A percentile compares a stretch with the other conserved stretches of the same genome.
Evolutionary conservation across 2,888 invertebrate genomes (phyloP).

Genomic region (Busseola fusca): DNA sequence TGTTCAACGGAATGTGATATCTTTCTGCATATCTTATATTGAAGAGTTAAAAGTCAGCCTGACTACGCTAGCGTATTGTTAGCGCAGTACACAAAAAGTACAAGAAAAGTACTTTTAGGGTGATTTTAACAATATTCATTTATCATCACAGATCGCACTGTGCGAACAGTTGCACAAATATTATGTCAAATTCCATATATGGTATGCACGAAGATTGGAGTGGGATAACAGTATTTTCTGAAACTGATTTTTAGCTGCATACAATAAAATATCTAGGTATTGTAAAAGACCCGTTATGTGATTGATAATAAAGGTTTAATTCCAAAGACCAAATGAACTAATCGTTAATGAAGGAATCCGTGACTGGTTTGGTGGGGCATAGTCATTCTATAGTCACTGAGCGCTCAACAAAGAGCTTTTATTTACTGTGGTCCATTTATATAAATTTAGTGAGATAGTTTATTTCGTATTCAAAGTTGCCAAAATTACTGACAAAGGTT

Average conservation of each 20-base stretch:
- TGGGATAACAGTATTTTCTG: neutral
- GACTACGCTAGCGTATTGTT: slow-evolving; percentile 57
- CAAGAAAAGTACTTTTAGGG: slow-evolving; percentile 44
- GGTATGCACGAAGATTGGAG: slow-evolving; percentile 30
- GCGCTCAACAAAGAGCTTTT: slow-evolving; percentile 53
- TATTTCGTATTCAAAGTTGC: slow-evolving; percentile 56
- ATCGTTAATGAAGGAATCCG: slow-evolving; percentile 55
- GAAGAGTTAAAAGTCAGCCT: slow-evolving; percentile 50
- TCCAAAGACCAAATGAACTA: slow-evolving; percentile 42
- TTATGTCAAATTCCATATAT: slow-evolving; percentile 34
- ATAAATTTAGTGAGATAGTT: slow-evolving; percentile 40
- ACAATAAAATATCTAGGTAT: slow-evolving; percentile 18
- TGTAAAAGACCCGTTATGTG: slow-evolving; percentile 17
- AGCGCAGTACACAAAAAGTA: slow-evolving; percentile 54
- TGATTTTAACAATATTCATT: slow-evolving; percentile 41
- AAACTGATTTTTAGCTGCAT: slow-evolving; percentile 1
- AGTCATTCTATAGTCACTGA: slow-evolving; percentile 49
- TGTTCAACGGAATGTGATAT: slow-evolving; percentile 10
- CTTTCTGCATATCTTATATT: slow-evolving; percentile 42
- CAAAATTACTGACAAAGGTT: slow-evolving; percentile 29
- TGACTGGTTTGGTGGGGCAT: slow-evolving; percentile 80
- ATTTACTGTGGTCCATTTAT: slow-evolving; percentile 63
- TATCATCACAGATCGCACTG: slow-evolving; percentile 35
- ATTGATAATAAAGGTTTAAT: slow-evolving; percentile 45
- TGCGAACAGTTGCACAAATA: slow-evolving; percentile 39